Evolutionary conservation across 2,888 invertebrate genomes (phyloP).

Genomic region (Agrochola macilenta): DNA sequence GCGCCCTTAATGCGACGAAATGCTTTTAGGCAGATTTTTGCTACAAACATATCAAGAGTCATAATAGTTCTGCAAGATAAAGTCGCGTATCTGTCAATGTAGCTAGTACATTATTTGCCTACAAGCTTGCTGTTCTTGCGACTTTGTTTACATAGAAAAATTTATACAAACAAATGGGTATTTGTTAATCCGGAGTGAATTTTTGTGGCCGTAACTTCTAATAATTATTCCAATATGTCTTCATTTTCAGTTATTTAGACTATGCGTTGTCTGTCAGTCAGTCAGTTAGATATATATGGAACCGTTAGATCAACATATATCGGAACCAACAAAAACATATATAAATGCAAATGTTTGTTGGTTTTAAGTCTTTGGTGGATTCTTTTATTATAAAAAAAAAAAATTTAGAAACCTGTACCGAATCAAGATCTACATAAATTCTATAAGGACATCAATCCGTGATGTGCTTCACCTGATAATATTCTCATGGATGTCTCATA

Average conservation of each 20-base stretch:
- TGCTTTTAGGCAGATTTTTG: not conserved
- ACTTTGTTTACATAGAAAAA: not conserved
- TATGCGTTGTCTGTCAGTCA: not conserved
- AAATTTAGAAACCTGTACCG: not conserved
- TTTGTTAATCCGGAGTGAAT: not conserved
- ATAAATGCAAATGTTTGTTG: too few relatives aligned
- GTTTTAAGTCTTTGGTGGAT: too few relatives aligned
- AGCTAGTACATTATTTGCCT: not conserved
- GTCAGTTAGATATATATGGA: not conserved
- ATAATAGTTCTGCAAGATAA: not conserved
- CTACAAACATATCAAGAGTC: conserved; percentile 10
- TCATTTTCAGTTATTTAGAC: not conserved
- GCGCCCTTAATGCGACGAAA: not conserved
- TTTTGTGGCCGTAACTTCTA: not conserved
- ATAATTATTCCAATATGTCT: too few relatives aligned
- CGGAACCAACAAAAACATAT: too few relatives aligned
- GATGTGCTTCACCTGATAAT: not conserved
- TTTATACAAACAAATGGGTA: not conserved
- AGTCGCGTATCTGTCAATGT: not conserved
- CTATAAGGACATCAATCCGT: not conserved
- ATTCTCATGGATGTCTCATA: conserved; percentile 16
- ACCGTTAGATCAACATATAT: not conserved
- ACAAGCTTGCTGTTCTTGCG: not conserved
- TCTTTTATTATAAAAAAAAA: not conserved
- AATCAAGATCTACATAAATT: not conserved